A percentile compares a stretch with the other conserved stretches of the same genome.
phyloP scores from a whole-genome alignment of 1,140 invertebrate species.

The Lepidurus couesii region DNA sequence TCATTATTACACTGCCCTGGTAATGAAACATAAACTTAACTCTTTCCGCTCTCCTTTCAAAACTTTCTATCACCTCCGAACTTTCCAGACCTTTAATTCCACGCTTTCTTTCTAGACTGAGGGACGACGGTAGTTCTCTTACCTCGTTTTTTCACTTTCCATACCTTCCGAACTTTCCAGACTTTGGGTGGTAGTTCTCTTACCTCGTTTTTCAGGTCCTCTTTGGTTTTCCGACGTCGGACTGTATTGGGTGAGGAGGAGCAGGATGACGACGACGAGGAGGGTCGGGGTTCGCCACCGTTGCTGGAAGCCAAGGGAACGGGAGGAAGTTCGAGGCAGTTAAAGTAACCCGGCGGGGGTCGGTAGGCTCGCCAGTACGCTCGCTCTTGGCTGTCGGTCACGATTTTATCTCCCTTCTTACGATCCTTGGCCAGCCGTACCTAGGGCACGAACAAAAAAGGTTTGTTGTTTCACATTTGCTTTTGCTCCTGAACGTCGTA shows the following conservation, averaged over 20 bases:
- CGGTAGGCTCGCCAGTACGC: constrained; percentile 94
- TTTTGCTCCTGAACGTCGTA: background rate
- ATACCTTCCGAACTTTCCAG: background rate
- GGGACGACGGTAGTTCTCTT: background rate
- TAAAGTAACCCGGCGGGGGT: constrained; percentile 79
- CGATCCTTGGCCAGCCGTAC: constrained; percentile 81
- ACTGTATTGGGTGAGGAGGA: background rate
- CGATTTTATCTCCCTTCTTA: constrained; percentile 91
- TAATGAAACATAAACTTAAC: constrained; percentile 2
- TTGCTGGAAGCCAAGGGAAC: constrained; percentile 51
- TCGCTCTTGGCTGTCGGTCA: constrained; percentile 90
- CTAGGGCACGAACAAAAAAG: constrained; percentile 45
- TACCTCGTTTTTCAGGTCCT: constrained; percentile 72
- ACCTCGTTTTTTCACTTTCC: background rate
- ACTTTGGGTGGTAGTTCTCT: background rate
- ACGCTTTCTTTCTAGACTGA: background rate
- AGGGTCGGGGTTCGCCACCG: constrained; percentile 30
- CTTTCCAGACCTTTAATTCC: background rate
- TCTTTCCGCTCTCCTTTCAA: background rate
- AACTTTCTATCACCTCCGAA: background rate
- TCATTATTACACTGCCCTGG: background rate
- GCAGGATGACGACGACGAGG: background rate
- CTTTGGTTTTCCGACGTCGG: constrained; percentile 54
- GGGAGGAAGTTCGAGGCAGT: constrained; percentile 75
- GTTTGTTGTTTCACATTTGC: background rate